Evolutionary conservation across 64 coral and sea anemone species (phyloP), one percentile per base, ranked within the genome.

Genomic region (Montipora capricornis): DNA sequence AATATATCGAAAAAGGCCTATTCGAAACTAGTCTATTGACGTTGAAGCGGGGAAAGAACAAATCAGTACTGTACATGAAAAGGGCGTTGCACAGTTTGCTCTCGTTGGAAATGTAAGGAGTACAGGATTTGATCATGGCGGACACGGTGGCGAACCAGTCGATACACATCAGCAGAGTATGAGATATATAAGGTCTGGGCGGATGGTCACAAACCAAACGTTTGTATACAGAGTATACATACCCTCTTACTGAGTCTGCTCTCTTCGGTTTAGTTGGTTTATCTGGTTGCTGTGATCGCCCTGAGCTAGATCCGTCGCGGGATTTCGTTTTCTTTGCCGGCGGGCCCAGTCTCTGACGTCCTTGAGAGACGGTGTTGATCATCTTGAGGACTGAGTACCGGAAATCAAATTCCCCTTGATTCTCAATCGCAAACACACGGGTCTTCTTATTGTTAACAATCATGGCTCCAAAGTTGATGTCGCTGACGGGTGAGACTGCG

Each of bases 391-490:
- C 94, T 24, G 94, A 95, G 90, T 98, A 98, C 64, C 96, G 79
- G 90, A 98, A 98, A 75, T 98, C 96, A 67, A 98, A 98, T 81
- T 98, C 96, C 15, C 96, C 96, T n/a, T 93, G 89, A 75, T 98
- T 98, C 16, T 98, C 96, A 66, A 98, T 98, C 6, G 93, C 44
- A 47, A 98, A 98, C 10, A 90, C 5, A 24, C 94, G 96, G 75
- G 85, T 93, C 16, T 90, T 89, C 74, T 95, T 98, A 8, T 80
- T 98, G 96, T 95, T 98, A 49, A 98, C 90, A 9, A 98, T 64
- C 90, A 92, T 84, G 69, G 98, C 98, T 16, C 98, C 98, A 75
- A 99, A 99, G 92, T 98, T 98, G 83, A 98, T 94, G 52, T 98
- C 97, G 16, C 94, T 93, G 20, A 95, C 78, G 3, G 97, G 97